Evolutionary conservation across 2,888 invertebrate species (phyloP).

Genomic region (Tolmerus cingulatus): DNA sequence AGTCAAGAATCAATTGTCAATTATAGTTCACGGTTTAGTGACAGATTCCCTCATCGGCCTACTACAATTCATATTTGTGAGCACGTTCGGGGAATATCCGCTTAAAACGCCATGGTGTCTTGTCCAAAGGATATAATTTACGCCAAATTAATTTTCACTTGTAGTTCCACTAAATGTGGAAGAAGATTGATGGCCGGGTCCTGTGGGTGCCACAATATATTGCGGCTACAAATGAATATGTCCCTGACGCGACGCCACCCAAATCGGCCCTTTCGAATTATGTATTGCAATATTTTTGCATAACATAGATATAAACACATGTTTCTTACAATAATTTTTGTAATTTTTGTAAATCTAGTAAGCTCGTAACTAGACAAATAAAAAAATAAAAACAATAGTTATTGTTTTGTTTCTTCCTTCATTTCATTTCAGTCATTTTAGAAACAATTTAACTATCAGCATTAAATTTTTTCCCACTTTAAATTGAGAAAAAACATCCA

Average conservation of each 20-base stretch:
- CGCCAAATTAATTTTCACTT: background rate
- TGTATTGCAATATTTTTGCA: background rate
- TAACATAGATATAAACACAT: no score
- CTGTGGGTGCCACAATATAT: background rate
- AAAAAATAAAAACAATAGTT: no score
- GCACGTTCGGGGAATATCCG: background rate
- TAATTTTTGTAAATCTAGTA: background rate
- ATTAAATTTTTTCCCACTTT: no score
- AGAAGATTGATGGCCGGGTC: background rate
- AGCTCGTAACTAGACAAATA: background rate
- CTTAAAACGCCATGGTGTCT: background rate
- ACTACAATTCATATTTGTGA: background rate
- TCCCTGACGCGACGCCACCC: background rate
- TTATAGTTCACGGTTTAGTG: background rate
- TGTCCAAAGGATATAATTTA: background rate
- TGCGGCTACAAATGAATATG: background rate
- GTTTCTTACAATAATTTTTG: background rate
- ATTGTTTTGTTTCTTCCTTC: no score
- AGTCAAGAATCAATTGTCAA: background rate
- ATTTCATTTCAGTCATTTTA: no score
- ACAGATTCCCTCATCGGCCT: background rate
- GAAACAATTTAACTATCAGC: no score
- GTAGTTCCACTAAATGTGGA: background rate
- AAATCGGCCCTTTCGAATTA: background rate
- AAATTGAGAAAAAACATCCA: no score